phyloP scores from a whole-genome alignment of 1,140 invertebrate genomes.

The Trichoplusia ni region DNA sequence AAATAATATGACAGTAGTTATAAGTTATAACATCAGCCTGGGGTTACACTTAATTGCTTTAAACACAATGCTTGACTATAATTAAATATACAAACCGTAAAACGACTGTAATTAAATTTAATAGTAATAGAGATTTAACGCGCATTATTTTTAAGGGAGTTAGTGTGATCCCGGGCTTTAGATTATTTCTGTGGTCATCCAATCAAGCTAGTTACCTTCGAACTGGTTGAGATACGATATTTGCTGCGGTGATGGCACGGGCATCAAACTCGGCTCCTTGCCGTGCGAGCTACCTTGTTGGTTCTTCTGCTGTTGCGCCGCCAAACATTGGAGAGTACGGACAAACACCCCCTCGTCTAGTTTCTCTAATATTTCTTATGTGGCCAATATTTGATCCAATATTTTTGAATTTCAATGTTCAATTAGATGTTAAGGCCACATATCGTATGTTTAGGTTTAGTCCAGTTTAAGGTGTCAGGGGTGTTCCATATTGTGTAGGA shows the following conservation, averaged over 20 bases:
- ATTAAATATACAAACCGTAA: background rate
- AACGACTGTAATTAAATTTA: background rate
- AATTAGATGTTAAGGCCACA: conserved; percentile 13
- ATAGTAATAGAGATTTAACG: background rate
- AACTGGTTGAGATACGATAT: conserved; percentile 97
- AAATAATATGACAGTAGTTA: conserved; percentile 32
- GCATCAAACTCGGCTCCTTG: conserved; percentile 96
- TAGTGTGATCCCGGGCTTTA: conserved; percentile 24
- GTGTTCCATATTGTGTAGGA: conserved; percentile 39
- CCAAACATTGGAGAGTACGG: conserved; percentile 89
- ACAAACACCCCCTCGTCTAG: conserved; percentile 90
- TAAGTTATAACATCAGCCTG: background rate
- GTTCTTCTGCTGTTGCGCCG: conserved; percentile 88
- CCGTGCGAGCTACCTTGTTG: conserved; percentile 67
- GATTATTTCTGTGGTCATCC: conserved; percentile 42
- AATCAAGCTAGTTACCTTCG: conserved; percentile 84
- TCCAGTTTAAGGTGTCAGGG: conserved; percentile 32
- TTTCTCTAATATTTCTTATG: conserved; percentile 76
- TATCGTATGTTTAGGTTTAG: background rate
- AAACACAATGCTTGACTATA: background rate
- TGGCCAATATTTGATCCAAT: conserved; percentile 57
- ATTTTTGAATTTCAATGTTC: conserved; percentile 23
- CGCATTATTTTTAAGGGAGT: background rate
- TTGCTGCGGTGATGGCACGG: conserved; percentile 97
- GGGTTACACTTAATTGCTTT: conserved; percentile 9